Evolutionary conservation across 64 coral and sea anemone species (phyloP).

Genomic region (Acropora tenuis): DNA sequence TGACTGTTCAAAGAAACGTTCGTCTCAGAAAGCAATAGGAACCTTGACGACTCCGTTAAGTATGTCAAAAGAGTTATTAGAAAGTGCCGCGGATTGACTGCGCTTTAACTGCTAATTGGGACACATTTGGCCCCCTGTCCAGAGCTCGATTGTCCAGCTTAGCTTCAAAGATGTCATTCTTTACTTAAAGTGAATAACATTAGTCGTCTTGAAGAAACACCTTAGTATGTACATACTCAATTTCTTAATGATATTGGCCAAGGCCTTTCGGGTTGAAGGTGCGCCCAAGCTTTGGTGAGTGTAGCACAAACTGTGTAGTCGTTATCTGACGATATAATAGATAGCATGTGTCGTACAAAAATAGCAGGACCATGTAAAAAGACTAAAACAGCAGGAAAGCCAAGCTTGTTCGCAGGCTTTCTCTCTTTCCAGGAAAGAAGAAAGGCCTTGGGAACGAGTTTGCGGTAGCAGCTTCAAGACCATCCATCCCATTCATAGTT

Average conservation of each 20-base stretch:
- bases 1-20: conserved; percentile 17
- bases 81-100: background rate
- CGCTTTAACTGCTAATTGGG: background rate
- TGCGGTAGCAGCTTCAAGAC: too few species aligned
- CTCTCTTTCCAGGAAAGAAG: too few species aligned
- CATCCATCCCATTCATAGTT: background rate
- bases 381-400: too few species aligned
- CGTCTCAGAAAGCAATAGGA: conserved; percentile 34
- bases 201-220: background rate
- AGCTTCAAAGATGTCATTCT: background rate
- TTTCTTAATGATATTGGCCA: too few species aligned
- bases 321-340: background rate
- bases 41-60: conserved; percentile 23
- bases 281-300: too few species aligned
- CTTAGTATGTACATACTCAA: too few species aligned
- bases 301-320: background rate
- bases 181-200: background rate
- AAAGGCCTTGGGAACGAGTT: too few species aligned
- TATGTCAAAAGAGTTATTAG: conserved; percentile 8
- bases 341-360: too few species aligned
- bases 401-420: too few species aligned
- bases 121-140: background rate
- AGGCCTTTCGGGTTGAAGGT: too few species aligned
- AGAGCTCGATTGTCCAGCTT: background rate
- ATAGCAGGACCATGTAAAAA: too few species aligned